Conservation (phyloP, 1,140 invertebrate genomes). For the Apis cerana region DNA sequence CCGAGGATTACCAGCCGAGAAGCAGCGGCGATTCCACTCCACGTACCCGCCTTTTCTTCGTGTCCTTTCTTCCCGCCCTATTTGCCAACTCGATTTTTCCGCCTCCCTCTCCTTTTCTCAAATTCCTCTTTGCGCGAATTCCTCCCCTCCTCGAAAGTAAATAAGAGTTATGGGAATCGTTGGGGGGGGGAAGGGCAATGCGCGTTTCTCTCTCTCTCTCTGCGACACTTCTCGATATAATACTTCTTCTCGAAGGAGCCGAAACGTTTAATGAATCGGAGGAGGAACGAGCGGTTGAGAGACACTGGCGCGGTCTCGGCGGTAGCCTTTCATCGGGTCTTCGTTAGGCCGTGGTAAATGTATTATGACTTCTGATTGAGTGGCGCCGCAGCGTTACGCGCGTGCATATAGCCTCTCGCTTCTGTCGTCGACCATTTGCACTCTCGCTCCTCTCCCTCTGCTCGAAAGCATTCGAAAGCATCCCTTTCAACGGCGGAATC, state of each 20-base stretch:
- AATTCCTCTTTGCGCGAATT: no score
- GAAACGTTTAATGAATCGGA: no score
- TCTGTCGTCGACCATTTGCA: conserved; percentile 12
- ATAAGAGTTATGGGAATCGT: no score
- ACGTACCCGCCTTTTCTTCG: no score
- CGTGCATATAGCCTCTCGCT: conserved; percentile 13
- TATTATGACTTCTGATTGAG: conserved; percentile 74
- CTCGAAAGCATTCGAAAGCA: neutral
- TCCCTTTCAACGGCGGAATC: neutral
- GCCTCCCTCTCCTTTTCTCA: neutral
- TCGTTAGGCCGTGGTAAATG: conserved; percentile 69
- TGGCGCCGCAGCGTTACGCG: conserved; percentile 52
- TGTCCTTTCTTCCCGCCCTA: conserved; percentile 22
- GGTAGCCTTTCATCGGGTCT: conserved; percentile 67
- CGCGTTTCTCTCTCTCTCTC: no score
- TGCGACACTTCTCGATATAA: neutral
- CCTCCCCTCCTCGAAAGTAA: no score
- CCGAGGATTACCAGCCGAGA: conserved; percentile 73
- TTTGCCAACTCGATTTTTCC: conserved; percentile 54
- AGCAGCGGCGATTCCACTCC: neutral
- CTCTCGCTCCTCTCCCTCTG: neutral
- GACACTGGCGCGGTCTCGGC: conserved; percentile 55
- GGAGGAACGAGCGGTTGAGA: conserved; percentile 25
- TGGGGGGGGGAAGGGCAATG: no score
- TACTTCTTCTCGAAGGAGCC: no score